Base-by-base conservation (phyloP, 2,888 invertebrate species). In the Melinaea marsaeus region DNA sequence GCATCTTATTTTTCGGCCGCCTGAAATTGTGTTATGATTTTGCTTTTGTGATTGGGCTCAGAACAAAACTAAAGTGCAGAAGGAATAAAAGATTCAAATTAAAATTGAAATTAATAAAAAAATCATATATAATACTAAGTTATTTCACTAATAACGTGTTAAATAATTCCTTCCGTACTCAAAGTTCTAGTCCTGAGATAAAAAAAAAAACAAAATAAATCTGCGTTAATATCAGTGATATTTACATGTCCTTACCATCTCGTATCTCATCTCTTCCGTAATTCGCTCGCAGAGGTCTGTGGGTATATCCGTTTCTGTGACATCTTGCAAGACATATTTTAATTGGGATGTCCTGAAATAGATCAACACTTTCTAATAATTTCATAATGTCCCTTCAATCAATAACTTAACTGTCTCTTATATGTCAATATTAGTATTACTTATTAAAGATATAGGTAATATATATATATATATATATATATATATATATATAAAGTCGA, bases 281-380 rank as follows among this genome's bases (percentile, higher is more conserved):
- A 99, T 93, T 76, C 98, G 93, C 76, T 96, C 95, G 77, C 95
- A 95, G 74, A 99, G 92, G 91, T 97, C 95, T 75, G 92, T 92
- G 59, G 99, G 99, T 80, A 99, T 99, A 91, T 99, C 98, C 71
- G 92, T 93, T 84, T 97, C 97, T 11, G 95, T 94, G 60, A 98
- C 96, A 77, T 97, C 95, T 90, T 97, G 96, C 64, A 99, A 91
- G 35, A 98, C 97, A 75, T 95, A 94, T 69, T 94, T 93, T 74
- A 97, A 87, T 81, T 95, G 95, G 3, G 96, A 95, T 80, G 98
- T 96, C 74, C 98, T 94, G 77, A 2, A 66, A 71, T 42, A 4
- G 2, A 51, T 51, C 2, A 51, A 42, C 3, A 42, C 9, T 11
- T 9, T 42, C 9, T 9, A 9, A 42, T 11, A 42, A 42, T 22